Percentiles rank a stretch among this genome's conserved stretches.
These are phyloP conservation scores for Rhynchonema sp. DNA, from an alignment of 2,888 invertebrate species.

Conservation along the genomic window DNA sequence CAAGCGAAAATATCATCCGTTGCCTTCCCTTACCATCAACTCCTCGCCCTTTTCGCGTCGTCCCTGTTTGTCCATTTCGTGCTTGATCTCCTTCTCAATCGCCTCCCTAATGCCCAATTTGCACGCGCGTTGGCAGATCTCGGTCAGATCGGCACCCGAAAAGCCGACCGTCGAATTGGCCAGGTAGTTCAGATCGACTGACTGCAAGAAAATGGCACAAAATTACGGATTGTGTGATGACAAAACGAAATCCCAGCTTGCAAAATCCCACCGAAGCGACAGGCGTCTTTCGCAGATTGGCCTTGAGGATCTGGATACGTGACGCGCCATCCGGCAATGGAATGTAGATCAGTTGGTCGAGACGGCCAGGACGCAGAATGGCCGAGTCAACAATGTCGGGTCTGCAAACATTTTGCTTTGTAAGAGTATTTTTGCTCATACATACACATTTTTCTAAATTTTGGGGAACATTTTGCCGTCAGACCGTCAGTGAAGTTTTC, in stretches of 20 bases:
- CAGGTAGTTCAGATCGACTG: slow-evolving; percentile 59
- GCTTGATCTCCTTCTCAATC: slow-evolving; percentile 80
- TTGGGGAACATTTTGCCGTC: too few species aligned
- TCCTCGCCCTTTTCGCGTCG: slow-evolving; percentile 40
- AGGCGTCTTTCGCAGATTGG: slow-evolving; percentile 77
- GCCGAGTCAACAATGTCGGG: slow-evolving; percentile 96
- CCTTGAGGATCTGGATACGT: slow-evolving; percentile 79
- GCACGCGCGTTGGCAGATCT: slow-evolving; percentile 97
- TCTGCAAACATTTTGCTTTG: slow-evolving; percentile 24
- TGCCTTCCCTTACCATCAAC: slow-evolving; percentile 34
- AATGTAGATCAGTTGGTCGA: slow-evolving; percentile 99
- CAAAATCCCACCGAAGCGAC: slow-evolving; percentile 47
- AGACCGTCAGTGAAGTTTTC: too few species aligned
- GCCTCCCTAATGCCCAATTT: slow-evolving; percentile 94
- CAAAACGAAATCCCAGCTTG: slow-evolving; percentile 4
- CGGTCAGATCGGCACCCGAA: slow-evolving; percentile 94
- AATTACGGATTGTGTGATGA: neutral
- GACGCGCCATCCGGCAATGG: slow-evolving; percentile 97
- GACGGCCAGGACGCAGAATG: slow-evolving; percentile 86
- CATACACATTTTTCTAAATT: too few species aligned
- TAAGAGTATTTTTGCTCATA: too few species aligned
- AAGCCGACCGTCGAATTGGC: slow-evolving; percentile 65
- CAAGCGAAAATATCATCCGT: too few species aligned
- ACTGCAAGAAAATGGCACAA: slow-evolving; percentile 31
- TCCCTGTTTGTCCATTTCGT: slow-evolving; percentile 63